These are phyloP conservation scores for Arenaria interpres DNA, from an alignment of 2,113 vertebrate genomes.

Conservation along the genomic window DNA sequence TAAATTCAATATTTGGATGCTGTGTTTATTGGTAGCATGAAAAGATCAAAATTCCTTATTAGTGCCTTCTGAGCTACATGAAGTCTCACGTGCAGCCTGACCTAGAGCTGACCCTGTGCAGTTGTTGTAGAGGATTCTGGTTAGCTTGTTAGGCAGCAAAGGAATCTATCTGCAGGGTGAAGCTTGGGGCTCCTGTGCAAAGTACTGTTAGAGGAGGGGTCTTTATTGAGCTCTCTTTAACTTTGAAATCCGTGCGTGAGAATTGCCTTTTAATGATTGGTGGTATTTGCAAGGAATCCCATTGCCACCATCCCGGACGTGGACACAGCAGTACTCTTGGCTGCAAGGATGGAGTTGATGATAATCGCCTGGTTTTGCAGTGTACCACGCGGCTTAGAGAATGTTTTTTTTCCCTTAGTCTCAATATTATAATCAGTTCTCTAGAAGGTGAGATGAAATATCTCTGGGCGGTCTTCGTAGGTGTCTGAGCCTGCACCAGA, in stretches of 20 bases:
- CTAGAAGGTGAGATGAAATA: neutral
- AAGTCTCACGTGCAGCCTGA: neutral
- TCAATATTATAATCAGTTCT: neutral
- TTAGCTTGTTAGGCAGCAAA: neutral
- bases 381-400: neutral
- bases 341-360: neutral
- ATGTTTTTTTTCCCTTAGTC: neutral
- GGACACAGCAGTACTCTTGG: neutral
- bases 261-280: neutral
- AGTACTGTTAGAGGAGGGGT: neutral
- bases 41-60: neutral
- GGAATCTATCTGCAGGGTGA: neutral
- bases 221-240: neutral
- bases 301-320: neutral
- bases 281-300: neutral
- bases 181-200: neutral
- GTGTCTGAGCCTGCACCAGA: neutral
- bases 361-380: neutral
- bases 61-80: neutral
- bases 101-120: neutral
- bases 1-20: neutral
- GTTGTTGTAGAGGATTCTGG: neutral
- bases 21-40: neutral
- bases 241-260: neutral
- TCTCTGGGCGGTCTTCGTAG: neutral